Conservation (phyloP, 2,888 invertebrate genomes). For the Diachrysia chrysitis region DNA sequence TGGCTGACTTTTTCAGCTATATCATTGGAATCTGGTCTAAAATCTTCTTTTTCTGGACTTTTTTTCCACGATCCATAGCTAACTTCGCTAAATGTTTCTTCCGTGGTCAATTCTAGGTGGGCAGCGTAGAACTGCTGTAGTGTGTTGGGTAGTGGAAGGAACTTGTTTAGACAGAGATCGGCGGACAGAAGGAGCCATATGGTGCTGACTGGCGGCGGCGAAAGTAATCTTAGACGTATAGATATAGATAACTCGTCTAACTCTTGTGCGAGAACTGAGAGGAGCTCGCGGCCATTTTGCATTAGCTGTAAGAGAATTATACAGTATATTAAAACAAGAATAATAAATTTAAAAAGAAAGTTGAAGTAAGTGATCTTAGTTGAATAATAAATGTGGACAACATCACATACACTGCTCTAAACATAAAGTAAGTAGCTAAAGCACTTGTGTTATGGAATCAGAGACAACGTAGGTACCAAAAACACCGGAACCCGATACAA, state of each 20-base stretch:
- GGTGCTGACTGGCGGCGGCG: conserved; percentile 79
- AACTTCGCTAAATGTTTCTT: conserved; percentile 81
- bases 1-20: conserved; percentile 71
- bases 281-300: conserved; percentile 84
- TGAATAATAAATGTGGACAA: too few relatives aligned
- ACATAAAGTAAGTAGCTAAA: too few relatives aligned
- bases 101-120: conserved; percentile 78
- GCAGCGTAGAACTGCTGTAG: conserved; percentile 85
- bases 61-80: conserved; percentile 85
- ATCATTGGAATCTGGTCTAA: conserved; percentile 55
- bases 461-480: too few relatives aligned
- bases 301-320: conserved; percentile 74
- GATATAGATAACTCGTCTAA: conserved; percentile 82
- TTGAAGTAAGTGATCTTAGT: too few relatives aligned
- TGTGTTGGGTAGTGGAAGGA: conserved; percentile 82
- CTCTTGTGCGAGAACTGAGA: conserved; percentile 78
- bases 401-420: too few relatives aligned
- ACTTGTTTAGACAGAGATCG: conserved; percentile 84
- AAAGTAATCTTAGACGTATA: conserved; percentile 76
- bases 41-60: conserved; percentile 70
- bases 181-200: conserved; percentile 83
- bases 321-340: not conserved
- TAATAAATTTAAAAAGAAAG: not conserved
- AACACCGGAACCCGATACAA: too few relatives aligned
- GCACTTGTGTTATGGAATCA: too few relatives aligned